These are phyloP conservation scores for Aleiodes testaceus DNA, from an alignment of 2,888 invertebrate species.

Conservation along the genomic window DNA sequence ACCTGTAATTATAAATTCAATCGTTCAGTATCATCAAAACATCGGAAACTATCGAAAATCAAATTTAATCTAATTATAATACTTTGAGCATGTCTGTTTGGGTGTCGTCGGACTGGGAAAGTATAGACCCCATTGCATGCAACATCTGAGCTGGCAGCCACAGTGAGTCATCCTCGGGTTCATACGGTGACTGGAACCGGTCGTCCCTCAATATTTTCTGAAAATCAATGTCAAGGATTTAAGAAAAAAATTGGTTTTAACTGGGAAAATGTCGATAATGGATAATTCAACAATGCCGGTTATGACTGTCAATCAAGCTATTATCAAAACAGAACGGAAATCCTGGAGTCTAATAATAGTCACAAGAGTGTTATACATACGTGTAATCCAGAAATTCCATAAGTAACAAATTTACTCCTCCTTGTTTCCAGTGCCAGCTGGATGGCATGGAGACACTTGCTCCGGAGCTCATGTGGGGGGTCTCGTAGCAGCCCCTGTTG, in stretches of 20 bases:
- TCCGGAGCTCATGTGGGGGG: conserved; percentile 87
- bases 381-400: conserved; percentile 91
- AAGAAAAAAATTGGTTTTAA: neutral
- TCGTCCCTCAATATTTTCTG: conserved; percentile 94
- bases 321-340: conserved; percentile 31
- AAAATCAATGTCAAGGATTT: conserved; percentile 3
- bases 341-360: conserved; percentile 12
- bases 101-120: conserved; percentile 88
- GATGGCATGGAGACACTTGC: conserved; percentile 88
- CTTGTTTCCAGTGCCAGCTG: conserved; percentile 92
- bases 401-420: conserved; percentile 86
- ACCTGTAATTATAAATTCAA: conserved; percentile 74
- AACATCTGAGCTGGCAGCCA: conserved; percentile 95
- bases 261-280: no score
- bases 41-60: no score
- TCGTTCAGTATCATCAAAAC: neutral
- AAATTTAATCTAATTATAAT: no score
- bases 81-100: conserved; percentile 84
- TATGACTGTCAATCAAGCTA: conserved; percentile 5
- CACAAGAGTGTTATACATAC: conserved; percentile 76
- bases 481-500: conserved; percentile 86
- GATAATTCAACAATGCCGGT: no score
- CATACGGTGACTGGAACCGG: conserved; percentile 90
- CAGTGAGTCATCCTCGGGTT: conserved; percentile 92
- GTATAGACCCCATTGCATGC: conserved; percentile 86